Conservation (phyloP, 2,797 vertebrate genomes). For the Chiroxiphia lanceolata region DNA sequence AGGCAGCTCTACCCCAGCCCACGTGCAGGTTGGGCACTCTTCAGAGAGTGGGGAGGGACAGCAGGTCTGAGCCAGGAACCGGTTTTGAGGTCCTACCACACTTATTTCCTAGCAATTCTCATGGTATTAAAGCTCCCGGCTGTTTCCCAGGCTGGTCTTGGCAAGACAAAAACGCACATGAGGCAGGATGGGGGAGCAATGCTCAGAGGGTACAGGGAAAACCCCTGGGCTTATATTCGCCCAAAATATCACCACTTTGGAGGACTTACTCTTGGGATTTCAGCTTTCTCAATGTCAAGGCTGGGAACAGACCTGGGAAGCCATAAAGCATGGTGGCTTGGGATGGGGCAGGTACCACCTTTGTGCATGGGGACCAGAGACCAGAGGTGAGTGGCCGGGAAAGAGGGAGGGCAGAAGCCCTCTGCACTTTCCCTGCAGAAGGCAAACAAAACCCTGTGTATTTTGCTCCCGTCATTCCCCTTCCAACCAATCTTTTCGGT, state of each 20-base stretch:
- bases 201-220: neutral
- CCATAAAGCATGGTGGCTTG: accelerated
- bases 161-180: neutral
- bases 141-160: neutral
- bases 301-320: neutral
- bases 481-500: neutral
- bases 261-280: neutral
- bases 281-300: neutral
- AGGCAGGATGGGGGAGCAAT: accelerated
- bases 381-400: neutral
- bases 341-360: neutral
- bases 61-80: neutral
- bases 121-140: neutral
- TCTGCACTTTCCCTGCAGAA: conserved; percentile 38
- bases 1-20: neutral
- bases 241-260: neutral
- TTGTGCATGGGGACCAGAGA: neutral
- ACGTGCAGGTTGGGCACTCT: accelerated
- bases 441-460: conserved; percentile 54
- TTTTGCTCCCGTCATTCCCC: conserved; percentile 51
- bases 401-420: neutral
- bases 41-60: neutral
- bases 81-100: neutral
- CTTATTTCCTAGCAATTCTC: neutral
- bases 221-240: accelerated